Evolutionary conservation across 2,888 invertebrate genomes (phyloP), one percentile per base, ranked within the genome.

Genomic region (Stenurella melanura): DNA sequence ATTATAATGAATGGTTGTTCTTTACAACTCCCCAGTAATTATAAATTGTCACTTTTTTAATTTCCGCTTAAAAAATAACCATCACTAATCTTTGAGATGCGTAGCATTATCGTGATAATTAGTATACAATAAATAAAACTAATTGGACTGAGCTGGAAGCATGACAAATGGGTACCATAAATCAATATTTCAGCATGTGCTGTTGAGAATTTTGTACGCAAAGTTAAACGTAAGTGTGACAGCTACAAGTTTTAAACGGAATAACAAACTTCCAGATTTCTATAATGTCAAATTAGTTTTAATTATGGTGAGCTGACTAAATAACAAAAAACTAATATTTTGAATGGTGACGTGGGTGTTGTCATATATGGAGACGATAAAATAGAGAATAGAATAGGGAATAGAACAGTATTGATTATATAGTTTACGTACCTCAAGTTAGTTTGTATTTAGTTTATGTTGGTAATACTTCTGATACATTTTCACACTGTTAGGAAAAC

Each of bases 111-210:
- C 50, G 50, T n/a, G 50, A n/a, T 58, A 11, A 58, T 58, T 58
- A 21, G 57, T 57, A n/a, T 21, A 19, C 21, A 19, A 58, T 58
- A 58, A 58, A 58, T 58, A 58, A 58, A 58, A 58, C 58, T 58
- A 58, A 58, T 58, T 58, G 21, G 21, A 19, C 15, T 58, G 18
- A 58, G 18, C 4, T 19, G 18, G 58, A 58, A 12, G 58, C 58
- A 58, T 58, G 58, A 58, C 58, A 58, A 58, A 58, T 58, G 15
- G 21, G 10, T 11, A 21, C 15, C 58, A 58, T 58, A 58, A 58
- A 58, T 58, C 58, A 58, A 19, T 58, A 58, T 58, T 19, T 10
- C 58, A 58, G 58, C 58, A 58, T 7, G 21, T 58, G 19, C 10
- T 4, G 58, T 19, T 19, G 21, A 21, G 11, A 15, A 57, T 57